Conservation (phyloP, 2,888 invertebrate genomes). For the Cyclophora albipunctata region DNA sequence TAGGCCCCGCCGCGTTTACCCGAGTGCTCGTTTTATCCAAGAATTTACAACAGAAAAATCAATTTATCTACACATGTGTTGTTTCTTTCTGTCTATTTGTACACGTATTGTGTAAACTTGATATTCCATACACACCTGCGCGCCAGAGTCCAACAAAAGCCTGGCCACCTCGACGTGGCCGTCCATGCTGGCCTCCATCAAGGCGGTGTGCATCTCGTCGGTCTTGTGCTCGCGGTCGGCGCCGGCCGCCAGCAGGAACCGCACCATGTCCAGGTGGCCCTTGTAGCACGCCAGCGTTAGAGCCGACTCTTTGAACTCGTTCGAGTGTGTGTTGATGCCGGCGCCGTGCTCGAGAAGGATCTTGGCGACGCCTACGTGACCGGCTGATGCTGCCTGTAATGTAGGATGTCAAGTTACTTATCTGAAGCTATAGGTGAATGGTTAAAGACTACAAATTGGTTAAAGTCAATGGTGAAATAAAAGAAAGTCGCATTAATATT, state of each 20-base stretch:
- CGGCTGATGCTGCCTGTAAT: slow-evolving; percentile 89
- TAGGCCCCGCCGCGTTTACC: too few species aligned
- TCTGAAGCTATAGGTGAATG: background rate
- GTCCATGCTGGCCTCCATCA: slow-evolving; percentile 99
- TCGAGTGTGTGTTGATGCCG: slow-evolving; percentile 98
- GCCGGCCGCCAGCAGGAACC: slow-evolving; percentile 95
- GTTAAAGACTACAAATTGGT: too few species aligned
- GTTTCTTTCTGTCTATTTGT: background rate
- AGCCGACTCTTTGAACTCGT: slow-evolving; percentile 99
- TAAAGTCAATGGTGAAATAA: too few species aligned
- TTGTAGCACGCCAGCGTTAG: slow-evolving; percentile 96
- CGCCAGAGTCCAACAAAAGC: slow-evolving; percentile 95
- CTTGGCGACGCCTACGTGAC: slow-evolving; percentile 94
- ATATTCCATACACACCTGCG: slow-evolving; percentile 77
- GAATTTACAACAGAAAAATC: too few species aligned
- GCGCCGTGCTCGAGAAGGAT: slow-evolving; percentile 94
- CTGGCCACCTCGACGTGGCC: slow-evolving; percentile 98
- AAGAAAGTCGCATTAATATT: too few species aligned
- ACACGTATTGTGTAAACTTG: background rate
- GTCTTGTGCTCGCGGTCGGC: slow-evolving; percentile 99
- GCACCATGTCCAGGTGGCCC: slow-evolving; percentile 97
- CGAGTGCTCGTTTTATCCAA: too few species aligned
- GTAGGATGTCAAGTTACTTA: background rate
- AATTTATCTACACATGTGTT: background rate
- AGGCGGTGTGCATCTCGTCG: slow-evolving; percentile 99